These are phyloP conservation scores for Drosophila fuyamai DNA, from an alignment of 1,140 invertebrate genomes.

Conservation along the genomic window DNA sequence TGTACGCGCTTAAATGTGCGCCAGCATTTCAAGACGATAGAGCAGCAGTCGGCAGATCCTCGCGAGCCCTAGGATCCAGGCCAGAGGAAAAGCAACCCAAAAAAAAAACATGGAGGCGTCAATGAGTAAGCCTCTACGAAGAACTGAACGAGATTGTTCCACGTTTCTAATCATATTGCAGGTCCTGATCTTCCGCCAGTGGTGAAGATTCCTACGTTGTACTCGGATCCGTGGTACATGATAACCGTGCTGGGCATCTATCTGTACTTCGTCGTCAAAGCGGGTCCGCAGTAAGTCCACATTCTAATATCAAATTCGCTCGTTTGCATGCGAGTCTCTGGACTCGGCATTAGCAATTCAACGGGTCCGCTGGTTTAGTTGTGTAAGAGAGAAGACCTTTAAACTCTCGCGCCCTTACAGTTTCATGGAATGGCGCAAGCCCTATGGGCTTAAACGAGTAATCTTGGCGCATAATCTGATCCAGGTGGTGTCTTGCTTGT, in stretches of 20 bases:
- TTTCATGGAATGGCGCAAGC: slow-evolving; percentile 62
- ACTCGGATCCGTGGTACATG: slow-evolving; percentile 84
- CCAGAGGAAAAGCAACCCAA: slow-evolving; percentile 2
- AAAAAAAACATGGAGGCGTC: slow-evolving; percentile 52
- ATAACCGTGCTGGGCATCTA: slow-evolving; percentile 48
- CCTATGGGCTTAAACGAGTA: slow-evolving; percentile 61
- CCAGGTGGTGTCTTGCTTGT: slow-evolving; percentile 71
- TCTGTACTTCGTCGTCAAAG: slow-evolving; percentile 48
- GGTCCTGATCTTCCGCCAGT: not conserved
- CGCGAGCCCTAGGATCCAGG: slow-evolving; percentile 1
- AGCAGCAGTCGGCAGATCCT: slow-evolving; percentile 1
- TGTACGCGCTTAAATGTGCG: slow-evolving; percentile 85
- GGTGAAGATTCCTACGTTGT: slow-evolving; percentile 38
- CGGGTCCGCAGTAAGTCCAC: slow-evolving; percentile 61
- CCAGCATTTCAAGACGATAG: slow-evolving; percentile 85
- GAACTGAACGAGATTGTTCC: not conserved
- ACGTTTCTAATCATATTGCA: slow-evolving; percentile 1
- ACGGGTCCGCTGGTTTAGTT: not conserved
- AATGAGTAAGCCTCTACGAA: slow-evolving; percentile 19
- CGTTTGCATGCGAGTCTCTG: not conserved
- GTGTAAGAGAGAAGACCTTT: slow-evolving; percentile 4
- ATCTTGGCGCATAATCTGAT: slow-evolving; percentile 69
- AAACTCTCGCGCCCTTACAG: slow-evolving; percentile 41
- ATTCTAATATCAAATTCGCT: not conserved
- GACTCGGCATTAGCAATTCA: slow-evolving; percentile 19